Base-by-base conservation (phyloP, 2,113 vertebrate species). In the human (Homo sapiens) region DNA sequence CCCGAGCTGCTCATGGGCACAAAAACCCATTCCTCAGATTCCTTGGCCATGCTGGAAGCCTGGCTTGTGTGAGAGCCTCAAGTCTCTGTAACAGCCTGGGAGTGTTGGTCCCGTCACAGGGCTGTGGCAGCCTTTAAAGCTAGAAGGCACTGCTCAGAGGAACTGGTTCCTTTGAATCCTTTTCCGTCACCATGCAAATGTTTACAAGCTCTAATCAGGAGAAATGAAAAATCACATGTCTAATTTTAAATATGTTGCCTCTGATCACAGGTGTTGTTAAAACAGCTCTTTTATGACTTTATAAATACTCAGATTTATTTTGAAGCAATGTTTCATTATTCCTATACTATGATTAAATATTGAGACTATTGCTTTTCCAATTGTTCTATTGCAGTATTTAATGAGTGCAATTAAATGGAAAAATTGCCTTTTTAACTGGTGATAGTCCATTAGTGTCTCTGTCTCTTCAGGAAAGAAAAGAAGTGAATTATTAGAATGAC, bases 371-470 rank as follows among this genome's bases (percentile, higher is more conserved):
- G 98, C 99, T 99, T 99, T 99, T 99, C 98, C 98, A 98, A 80
- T 99, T 99, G 99, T 99, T 98, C 98, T 99, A 98, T 98, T 98
- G 97, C 98, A 98, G 98, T 98, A 98, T 99, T 99, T 99, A 99
- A 99, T 99, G 98, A 99, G 98, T 98, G 98, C 99, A 99, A 99
- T 99, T 99, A 99, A 99, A 99, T 98, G 99, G 98, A 99, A 99
- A 99, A 99, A 99, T 99, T 99, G 98, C 99, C 98, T 99, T 99
- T 98, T 99, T 98, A 98, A 98, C 98, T 98, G 99, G 99, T 98
- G 98, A 98, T 98, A 97, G 98, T 99, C 99, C 98, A 99, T 99
- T 99, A 99, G 99, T 99, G 98, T 98, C 98, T 98, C 95, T 98
- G 98, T 98, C 98, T 98, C 97, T 99, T 99, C 97, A 97, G 98